These are phyloP conservation scores for Trisateles emortualis DNA, from an alignment of 2,888 invertebrate genomes.

Conservation along the genomic window DNA sequence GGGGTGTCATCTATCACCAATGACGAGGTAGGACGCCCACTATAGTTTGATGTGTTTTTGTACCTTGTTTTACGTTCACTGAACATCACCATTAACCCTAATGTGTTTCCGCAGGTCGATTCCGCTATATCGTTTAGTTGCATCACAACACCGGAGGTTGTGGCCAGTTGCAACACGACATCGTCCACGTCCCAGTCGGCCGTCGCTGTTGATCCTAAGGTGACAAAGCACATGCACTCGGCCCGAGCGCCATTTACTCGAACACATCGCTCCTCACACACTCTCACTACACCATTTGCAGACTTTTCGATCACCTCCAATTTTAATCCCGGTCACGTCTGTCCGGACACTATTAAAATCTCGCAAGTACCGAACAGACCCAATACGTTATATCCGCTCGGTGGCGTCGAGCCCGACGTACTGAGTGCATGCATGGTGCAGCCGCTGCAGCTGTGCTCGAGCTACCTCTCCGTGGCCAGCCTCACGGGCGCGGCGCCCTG, in stretches of 20 bases:
- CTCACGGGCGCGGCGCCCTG: slow-evolving; percentile 53
- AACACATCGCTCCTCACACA: slow-evolving; percentile 3
- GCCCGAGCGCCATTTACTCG: slow-evolving; percentile 2
- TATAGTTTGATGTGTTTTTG: slow-evolving; percentile 31
- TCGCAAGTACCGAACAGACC: not conserved
- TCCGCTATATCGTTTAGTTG: slow-evolving; percentile 83
- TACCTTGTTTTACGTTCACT: slow-evolving; percentile 19
- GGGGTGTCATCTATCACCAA: slow-evolving; percentile 53
- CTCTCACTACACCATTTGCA: slow-evolving; percentile 51
- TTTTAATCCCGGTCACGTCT: slow-evolving; percentile 6
- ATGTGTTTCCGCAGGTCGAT: slow-evolving; percentile 74
- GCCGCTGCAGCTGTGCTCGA: slow-evolving; percentile 70
- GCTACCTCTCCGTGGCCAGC: slow-evolving; percentile 71
- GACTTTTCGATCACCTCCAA: slow-evolving; percentile 38
- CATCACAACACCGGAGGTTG: slow-evolving; percentile 84
- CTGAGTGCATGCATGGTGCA: slow-evolving; percentile 58
- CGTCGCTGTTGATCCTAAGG: slow-evolving; percentile 76
- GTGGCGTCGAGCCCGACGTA: not conserved
- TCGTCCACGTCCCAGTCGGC: slow-evolving; percentile 68
- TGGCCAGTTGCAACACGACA: slow-evolving; percentile 79
- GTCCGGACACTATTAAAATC: not conserved
- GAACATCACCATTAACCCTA: slow-evolving; percentile 33
- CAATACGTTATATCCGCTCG: not conserved
- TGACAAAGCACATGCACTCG: slow-evolving; percentile 44
- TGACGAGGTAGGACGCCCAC: slow-evolving; percentile 68